Conservation (phyloP, 1,140 invertebrate species). For the Nasonia vitripennis region DNA sequence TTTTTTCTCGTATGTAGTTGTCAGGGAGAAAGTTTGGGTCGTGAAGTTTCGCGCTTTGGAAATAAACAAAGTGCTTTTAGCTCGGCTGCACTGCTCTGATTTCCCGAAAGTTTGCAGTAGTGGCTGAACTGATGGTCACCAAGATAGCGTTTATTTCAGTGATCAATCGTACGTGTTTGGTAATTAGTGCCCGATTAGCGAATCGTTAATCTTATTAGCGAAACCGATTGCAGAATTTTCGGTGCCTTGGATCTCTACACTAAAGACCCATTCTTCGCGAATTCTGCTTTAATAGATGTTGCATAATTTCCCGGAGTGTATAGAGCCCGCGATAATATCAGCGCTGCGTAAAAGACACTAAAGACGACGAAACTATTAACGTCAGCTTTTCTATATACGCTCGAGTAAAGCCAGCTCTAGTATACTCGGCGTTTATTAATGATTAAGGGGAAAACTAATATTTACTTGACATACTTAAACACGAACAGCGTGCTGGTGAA, state of each 20-base stretch:
- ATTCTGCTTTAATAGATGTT: background rate
- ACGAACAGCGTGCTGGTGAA: background rate
- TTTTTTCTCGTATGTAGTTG: background rate
- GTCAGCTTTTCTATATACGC: background rate
- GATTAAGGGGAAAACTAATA: background rate
- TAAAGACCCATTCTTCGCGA: no score
- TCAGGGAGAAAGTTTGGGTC: background rate
- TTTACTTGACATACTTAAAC: background rate
- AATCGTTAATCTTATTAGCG: no score
- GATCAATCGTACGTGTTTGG: no score
- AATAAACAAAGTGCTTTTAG: no score
- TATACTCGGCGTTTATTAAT: background rate
- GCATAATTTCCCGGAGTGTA: background rate
- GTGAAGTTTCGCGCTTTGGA: no score
- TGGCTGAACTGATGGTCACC: no score
- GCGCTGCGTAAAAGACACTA: background rate
- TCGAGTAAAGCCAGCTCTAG: background rate
- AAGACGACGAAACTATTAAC: background rate
- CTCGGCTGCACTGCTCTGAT: no score
- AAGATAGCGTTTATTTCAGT: no score
- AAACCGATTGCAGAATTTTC: no score
- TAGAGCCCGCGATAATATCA: background rate
- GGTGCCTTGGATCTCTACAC: no score
- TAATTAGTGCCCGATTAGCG: no score
- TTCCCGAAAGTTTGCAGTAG: no score